phyloP scores from a whole-genome alignment of 2,113 vertebrate species.

The Cathartes aura region DNA sequence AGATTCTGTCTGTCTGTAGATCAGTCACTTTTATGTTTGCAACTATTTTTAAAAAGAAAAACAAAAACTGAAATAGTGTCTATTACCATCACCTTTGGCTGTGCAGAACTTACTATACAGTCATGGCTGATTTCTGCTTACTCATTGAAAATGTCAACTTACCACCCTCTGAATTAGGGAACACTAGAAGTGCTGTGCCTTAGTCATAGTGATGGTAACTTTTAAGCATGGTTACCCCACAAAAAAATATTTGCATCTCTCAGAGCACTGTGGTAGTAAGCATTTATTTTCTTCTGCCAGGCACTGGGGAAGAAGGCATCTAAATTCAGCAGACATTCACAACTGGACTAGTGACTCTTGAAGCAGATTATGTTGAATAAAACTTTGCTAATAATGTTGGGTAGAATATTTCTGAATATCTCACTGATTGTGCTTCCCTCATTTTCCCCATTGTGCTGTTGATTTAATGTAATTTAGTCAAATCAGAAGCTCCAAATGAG shows the following conservation, averaged over 20 bases:
- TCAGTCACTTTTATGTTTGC: background rate
- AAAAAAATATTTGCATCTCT: background rate
- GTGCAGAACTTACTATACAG: background rate
- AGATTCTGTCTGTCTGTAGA: background rate
- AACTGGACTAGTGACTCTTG: background rate
- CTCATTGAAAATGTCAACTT: background rate
- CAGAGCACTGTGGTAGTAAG: background rate
- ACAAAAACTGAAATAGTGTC: background rate
- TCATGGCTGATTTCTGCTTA: background rate
- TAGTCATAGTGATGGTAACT: background rate
- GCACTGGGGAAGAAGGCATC: background rate
- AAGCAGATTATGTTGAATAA: background rate
- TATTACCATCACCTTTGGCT: background rate
- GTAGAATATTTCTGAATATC: background rate
- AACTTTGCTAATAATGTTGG: background rate
- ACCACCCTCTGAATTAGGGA: background rate
- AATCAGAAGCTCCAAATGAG: background rate
- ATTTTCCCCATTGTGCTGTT: background rate
- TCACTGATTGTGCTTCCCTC: background rate
- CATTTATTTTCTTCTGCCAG: background rate
- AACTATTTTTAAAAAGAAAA: background rate
- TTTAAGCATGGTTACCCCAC: background rate
- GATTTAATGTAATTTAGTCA: conserved; percentile 17
- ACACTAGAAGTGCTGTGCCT: background rate
- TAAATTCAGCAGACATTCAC: background rate